phyloP scores from a whole-genome alignment of 2,113 vertebrate species.

The Suricata suricatta region DNA sequence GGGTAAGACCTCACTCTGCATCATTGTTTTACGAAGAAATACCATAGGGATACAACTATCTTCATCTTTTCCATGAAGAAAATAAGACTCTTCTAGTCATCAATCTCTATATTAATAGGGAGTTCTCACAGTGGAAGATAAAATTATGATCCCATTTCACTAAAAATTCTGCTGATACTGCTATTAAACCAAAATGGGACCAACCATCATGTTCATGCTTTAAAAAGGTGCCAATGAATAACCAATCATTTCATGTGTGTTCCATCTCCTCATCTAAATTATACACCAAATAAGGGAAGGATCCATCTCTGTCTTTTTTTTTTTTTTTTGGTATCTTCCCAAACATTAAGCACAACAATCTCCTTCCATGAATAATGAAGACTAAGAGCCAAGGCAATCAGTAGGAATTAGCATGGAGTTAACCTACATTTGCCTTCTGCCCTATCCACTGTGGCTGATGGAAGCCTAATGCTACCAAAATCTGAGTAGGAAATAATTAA shows the following conservation, averaged over 20 bases:
- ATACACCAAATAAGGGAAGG: neutral
- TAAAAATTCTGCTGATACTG: neutral
- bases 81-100: neutral
- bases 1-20: neutral
- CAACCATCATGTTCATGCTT: neutral
- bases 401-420: neutral
- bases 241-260: neutral
- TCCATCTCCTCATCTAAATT: neutral
- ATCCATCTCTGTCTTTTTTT: neutral
- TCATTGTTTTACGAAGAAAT: neutral
- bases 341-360: neutral
- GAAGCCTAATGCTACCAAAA: neutral
- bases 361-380: neutral
- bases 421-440: neutral
- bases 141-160: neutral
- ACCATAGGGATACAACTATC: neutral
- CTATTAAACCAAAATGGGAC: neutral
- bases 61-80: neutral
- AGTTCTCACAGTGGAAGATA: neutral
- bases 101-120: neutral
- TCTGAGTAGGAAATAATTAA: neutral
- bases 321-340: neutral
- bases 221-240: neutral
- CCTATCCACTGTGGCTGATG: neutral
- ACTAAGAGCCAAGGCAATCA: neutral